phyloP scores from a whole-genome alignment of 2,888 invertebrate species.

The Hydriomena furcata region DNA sequence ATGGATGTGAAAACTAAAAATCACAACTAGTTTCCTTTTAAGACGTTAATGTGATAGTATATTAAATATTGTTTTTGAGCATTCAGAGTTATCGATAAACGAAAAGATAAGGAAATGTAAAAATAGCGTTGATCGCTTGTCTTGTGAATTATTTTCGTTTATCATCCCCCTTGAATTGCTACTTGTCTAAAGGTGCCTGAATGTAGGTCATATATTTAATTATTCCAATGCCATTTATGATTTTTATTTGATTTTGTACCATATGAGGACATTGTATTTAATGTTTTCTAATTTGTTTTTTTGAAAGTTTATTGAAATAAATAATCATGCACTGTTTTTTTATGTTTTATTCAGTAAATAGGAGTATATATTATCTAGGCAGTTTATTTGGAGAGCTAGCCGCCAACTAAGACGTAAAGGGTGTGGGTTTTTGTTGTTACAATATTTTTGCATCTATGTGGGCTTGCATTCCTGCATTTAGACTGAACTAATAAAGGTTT shows the following conservation, averaged over 20 bases:
- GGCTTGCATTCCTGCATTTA: too few relatives aligned
- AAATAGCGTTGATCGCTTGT: background rate
- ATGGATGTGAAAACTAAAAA: slow-evolving; percentile 68
- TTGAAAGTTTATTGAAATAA: slow-evolving; percentile 45
- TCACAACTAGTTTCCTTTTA: slow-evolving; percentile 46
- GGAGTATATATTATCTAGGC: too few relatives aligned
- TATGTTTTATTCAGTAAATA: slow-evolving; percentile 38
- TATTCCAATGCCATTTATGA: slow-evolving; percentile 12
- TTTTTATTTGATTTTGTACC: slow-evolving; percentile 27
- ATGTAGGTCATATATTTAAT: slow-evolving; percentile 22
- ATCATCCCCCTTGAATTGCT: slow-evolving; percentile 10
- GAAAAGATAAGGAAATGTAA: background rate
- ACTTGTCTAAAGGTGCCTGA: slow-evolving; percentile 14
- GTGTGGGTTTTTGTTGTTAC: too few relatives aligned
- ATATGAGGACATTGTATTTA: slow-evolving; percentile 9
- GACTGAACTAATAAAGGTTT: too few relatives aligned
- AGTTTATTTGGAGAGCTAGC: too few relatives aligned
- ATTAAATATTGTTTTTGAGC: slow-evolving; percentile 11
- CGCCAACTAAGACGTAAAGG: too few relatives aligned
- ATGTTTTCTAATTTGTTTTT: slow-evolving; percentile 22
- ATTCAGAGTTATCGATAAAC: background rate
- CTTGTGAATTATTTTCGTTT: slow-evolving; percentile 2
- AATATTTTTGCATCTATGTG: too few relatives aligned
- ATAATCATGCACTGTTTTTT: slow-evolving; percentile 45
- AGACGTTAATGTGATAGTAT: slow-evolving; percentile 49